phyloP scores from a whole-genome alignment of 2,113 vertebrate species.

The Trogon surrucura region DNA sequence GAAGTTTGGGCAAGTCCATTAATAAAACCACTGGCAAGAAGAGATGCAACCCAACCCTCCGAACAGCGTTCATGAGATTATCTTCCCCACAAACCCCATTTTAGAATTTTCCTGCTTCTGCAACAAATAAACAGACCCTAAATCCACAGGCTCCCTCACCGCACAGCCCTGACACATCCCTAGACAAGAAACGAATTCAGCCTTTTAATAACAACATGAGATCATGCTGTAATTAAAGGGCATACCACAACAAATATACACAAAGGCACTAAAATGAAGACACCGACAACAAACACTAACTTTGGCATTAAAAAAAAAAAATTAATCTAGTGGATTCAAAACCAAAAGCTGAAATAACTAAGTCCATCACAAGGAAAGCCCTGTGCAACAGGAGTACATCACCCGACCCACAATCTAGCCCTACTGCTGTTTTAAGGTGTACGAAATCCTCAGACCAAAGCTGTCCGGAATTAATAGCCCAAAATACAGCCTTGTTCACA shows the following conservation, averaged over 20 bases:
- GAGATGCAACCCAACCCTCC: background rate
- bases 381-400: background rate
- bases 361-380: background rate
- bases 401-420: background rate
- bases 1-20: background rate
- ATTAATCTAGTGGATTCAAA: background rate
- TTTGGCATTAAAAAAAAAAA: background rate
- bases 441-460: background rate
- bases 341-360: background rate
- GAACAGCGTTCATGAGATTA: background rate
- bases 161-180: background rate
- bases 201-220: background rate
- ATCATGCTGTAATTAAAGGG: background rate
- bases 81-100: background rate
- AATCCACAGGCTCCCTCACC: background rate
- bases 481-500: background rate
- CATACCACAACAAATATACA: background rate
- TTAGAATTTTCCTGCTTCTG: background rate
- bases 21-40: constrained; percentile 4
- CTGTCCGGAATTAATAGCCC: background rate
- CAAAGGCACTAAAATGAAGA: background rate
- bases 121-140: background rate
- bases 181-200: background rate
- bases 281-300: background rate
- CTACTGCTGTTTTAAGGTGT: background rate